Evolutionary conservation across 1,140 invertebrate genomes (phyloP).

Genomic region (Medauroidea extradentata): DNA sequence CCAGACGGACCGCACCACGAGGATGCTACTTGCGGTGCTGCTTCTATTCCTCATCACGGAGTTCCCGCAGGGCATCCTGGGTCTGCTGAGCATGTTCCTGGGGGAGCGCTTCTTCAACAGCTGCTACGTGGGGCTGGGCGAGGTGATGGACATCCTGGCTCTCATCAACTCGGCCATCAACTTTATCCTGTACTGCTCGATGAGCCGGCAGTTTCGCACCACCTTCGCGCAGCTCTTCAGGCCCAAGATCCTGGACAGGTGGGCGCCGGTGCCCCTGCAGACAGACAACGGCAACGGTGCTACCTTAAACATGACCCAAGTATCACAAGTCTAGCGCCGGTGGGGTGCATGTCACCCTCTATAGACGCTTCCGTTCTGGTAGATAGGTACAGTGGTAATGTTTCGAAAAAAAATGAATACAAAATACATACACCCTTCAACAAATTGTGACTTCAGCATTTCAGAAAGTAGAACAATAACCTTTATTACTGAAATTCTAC

Average conservation of each 20-base stretch:
- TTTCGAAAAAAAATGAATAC: too few species aligned
- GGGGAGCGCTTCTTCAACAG: conserved; percentile 67
- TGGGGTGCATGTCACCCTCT: too few species aligned
- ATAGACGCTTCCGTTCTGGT: too few species aligned
- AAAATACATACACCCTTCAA: too few species aligned
- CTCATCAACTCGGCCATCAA: conserved; percentile 95
- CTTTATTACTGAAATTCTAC: too few species aligned
- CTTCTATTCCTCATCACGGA: conserved; percentile 83
- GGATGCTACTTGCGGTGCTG: conserved; percentile 84
- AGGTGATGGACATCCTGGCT: conserved; percentile 90
- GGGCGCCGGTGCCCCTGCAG: too few species aligned
- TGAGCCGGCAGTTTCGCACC: conserved; percentile 91
- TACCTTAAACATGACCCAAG: conserved; percentile 50
- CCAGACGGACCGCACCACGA: conserved; percentile 78
- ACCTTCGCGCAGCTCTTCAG: conserved; percentile 76
- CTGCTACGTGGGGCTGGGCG: conserved; percentile 50
- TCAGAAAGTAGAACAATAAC: too few species aligned
- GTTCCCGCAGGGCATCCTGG: conserved; percentile 75
- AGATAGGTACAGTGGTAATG: too few species aligned
- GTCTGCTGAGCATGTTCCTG: conserved; percentile 64
- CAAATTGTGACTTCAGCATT: too few species aligned
- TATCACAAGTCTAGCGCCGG: conserved; percentile 57
- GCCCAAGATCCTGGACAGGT: conserved; percentile 48
- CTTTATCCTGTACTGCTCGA: conserved; percentile 96
- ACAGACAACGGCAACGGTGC: conserved; percentile 35